Evolutionary conservation across 30 jellyfish, hydroid and myxozoan species (phyloP).

Genomic region (Hydra vulgaris): DNA sequence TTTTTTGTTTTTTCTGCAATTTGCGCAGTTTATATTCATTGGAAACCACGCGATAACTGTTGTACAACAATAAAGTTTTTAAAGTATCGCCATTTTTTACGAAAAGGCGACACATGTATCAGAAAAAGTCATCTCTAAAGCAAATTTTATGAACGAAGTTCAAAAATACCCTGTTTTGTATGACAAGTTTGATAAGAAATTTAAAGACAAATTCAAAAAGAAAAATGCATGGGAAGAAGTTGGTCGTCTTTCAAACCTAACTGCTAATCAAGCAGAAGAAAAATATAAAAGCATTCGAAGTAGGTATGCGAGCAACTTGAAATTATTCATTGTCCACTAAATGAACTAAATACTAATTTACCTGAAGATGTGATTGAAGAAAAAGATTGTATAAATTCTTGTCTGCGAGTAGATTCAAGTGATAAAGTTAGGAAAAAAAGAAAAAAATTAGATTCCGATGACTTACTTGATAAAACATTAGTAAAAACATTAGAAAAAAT

Average conservation of each 20-base stretch:
- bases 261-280: slow-evolving; percentile 35
- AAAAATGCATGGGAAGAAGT: slow-evolving; percentile 36
- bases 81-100: not conserved
- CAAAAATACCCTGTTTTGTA: slow-evolving; percentile 21
- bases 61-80: not conserved
- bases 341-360: not conserved
- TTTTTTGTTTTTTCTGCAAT: not conserved
- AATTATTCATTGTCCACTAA: not conserved
- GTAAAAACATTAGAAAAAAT: not conserved
- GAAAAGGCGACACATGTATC: not conserved
- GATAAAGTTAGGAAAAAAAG: not conserved
- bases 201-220: slow-evolving; percentile 9
- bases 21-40: not conserved
- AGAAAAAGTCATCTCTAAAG: not conserved
- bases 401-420: not conserved
- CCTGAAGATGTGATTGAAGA: not conserved
- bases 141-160: slow-evolving; percentile 22
- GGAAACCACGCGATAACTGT: not conserved
- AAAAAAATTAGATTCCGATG: not conserved
- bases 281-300: slow-evolving; percentile 31
- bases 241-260: not conserved
- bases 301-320: slow-evolving; percentile 31
- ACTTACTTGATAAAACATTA: not conserved
- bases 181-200: slow-evolving; percentile 19
- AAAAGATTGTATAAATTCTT: not conserved